Conservation (phyloP, 2,888 invertebrate genomes). For the Tiphia femorata region DNA sequence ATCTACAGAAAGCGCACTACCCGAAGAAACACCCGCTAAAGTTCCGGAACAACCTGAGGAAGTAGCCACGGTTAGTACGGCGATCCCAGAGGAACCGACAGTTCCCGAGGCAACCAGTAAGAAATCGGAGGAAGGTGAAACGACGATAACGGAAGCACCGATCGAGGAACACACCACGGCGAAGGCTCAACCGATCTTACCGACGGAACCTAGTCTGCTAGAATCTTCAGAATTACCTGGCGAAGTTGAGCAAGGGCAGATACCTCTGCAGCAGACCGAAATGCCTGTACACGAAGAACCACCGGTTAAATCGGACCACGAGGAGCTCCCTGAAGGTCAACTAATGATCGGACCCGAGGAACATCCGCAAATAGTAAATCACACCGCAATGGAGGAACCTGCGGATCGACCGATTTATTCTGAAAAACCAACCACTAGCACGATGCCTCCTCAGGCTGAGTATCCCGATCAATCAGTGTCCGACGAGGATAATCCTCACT, state of each 20-base stretch:
- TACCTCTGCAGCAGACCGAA: conserved; percentile 29
- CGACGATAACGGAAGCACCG: conserved; percentile 22
- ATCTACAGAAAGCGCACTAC: conserved; percentile 7
- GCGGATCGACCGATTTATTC: conserved; percentile 7
- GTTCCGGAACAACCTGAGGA: conserved; percentile 14
- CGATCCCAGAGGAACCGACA: not conserved
- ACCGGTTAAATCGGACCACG: conserved; percentile 27
- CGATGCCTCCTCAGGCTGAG: conserved; percentile 32
- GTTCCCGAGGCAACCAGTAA: not conserved
- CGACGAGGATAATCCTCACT: conserved; percentile 57
- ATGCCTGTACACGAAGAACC: conserved; percentile 37
- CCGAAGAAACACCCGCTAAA: conserved; percentile 16
- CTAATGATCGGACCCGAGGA: conserved; percentile 42
- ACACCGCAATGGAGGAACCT: conserved; percentile 28
- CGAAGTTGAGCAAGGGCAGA: conserved; percentile 16
- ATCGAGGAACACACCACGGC: conserved; percentile 20
- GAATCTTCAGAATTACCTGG: conserved; percentile 23
- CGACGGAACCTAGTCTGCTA: conserved; percentile 19
- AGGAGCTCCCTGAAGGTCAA: conserved; percentile 41
- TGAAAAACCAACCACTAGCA: conserved; percentile 18
- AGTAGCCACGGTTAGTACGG: not conserved
- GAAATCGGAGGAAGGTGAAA: conserved; percentile 20
- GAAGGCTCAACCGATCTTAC: conserved; percentile 15
- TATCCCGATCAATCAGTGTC: conserved; percentile 55
- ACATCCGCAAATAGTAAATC: conserved; percentile 42